Evolutionary conservation across 1,140 invertebrate genomes (phyloP), one percentile per base, ranked within the genome.

Genomic region (Hyphantria cunea): DNA sequence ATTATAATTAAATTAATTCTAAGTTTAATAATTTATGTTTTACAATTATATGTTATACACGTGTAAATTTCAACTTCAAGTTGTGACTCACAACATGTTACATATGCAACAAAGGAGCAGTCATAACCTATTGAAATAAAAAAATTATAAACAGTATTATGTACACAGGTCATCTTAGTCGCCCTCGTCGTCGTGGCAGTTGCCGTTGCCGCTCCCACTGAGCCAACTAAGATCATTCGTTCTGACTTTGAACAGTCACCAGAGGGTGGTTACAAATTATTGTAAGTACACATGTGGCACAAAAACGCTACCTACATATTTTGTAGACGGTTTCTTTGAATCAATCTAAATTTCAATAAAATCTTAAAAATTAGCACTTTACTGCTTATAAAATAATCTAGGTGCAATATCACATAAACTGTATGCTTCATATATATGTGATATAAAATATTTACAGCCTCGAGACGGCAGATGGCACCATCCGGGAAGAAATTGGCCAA

Each of bases 151-250:
- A 13, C 34, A 12, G 7, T 12, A 3, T 15, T 15, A 12, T 10
- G 6, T 44, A 12, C 9, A 15, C 74, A 89, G 84, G 75, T 90
- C 68, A 80, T 89, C 63, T 62, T 78, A 14, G 73, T 84, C 61
- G 85, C 76, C 17, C 69, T 90, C 66, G 88, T 87, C 65, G 61
- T 91, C 13, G 76, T 82, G 74, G 84, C 86, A 52, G 25, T 78
- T 42, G 77, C 68, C 34, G 64, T 64, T 12, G 77, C 80, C 49
- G 78, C 74, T 17, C 72, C 80, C 32, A 60, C 39, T 13, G 41
- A 44, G 14, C 70, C 66, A 5, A n/a, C 60, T n/a, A 74, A 82
- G 53, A 90, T 90, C 65, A 37, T 90, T 4, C 79, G 76, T 10
- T 88, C 83, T 4, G 67, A 71, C 8, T 86, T 74, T 63, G 69